Evolutionary conservation across 92 coral and sea anemone species (phyloP), one percentile per base, ranked within the genome.

Genomic region (Porites lobata): DNA sequence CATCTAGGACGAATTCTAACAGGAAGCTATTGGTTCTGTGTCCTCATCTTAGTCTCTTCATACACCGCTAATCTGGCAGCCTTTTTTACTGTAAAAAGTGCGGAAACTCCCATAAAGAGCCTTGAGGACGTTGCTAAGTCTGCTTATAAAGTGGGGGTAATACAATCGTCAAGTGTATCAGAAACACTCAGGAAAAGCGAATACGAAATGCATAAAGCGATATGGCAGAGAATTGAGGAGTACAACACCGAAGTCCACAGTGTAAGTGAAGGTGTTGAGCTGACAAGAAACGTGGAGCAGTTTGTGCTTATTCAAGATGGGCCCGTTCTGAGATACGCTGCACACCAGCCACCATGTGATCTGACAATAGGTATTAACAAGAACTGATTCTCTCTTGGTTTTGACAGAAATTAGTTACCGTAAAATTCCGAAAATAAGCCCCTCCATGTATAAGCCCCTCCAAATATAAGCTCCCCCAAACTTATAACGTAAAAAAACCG

Each of bases 31-130:
- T 92, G 95, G 95, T 92, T 92, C 54, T 92, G 95, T 15, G 84
- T 92, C 11, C 91, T 92, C 10, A 86, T 92, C 22, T 92, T 83
- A 61, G 84, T 92, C 14, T 90, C 95, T 15, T 89, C 95, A 56
- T 90, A 92, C 78, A 92, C 95, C 2, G 95, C 95, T 10, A 93
- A 93, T 85, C 92, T 93, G 3, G 96, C 96, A 2, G 96, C 96
- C 0, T 93, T 90, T 20, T 85, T 90, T 53, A 90, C 93, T 15
- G 93, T 90, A 51, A 87, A 86, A 52, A 86, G 51, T 75, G 80
- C 79, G 15, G 47, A 59, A 38, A 12, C 18, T 3, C 93, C 83
- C 13, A 79, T 90, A 1, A 59, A 69, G 6, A 81, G 71, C 69
- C 79, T 87, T 9, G 83, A 90, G 77, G 95, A 90, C 17, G 89